Evolutionary conservation across 2,888 invertebrate species (phyloP).

Genomic region (Meghimatium bilineatum): DNA sequence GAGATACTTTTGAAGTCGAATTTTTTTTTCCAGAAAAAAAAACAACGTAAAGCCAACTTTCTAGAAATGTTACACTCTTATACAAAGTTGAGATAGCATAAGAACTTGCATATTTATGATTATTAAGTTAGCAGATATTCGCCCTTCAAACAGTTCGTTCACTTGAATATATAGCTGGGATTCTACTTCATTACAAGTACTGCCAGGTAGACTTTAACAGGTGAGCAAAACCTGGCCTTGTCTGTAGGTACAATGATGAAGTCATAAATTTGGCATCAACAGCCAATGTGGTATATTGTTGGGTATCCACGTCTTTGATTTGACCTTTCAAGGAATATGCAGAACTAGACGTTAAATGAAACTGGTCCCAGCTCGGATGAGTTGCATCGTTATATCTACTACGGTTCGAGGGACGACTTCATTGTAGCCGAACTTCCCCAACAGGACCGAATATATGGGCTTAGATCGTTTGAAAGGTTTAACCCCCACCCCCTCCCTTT

Average conservation of each 20-base stretch:
- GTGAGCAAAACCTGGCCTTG: slow-evolving; percentile 3
- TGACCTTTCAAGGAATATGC: slow-evolving; percentile 12
- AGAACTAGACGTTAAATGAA: no score
- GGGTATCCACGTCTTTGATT: not conserved
- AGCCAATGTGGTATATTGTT: slow-evolving; percentile 6
- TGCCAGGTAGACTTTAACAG: not conserved
- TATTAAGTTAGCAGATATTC: not conserved
- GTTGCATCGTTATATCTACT: no score
- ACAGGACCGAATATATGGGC: no score
- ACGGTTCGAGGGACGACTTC: no score
- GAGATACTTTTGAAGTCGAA: no score
- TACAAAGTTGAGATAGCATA: not conserved
- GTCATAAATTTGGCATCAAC: not conserved
- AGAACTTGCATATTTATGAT: not conserved
- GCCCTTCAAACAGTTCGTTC: not conserved
- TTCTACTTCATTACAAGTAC: not conserved
- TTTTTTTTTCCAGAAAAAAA: no score
- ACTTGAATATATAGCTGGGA: not conserved
- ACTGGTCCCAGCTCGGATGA: no score
- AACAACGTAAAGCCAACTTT: no score
- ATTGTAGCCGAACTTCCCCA: no score
- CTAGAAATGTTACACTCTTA: no score
- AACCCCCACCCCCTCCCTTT: no score
- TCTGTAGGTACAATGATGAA: not conserved
- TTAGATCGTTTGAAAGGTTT: no score